A percentile compares a stretch with the other conserved stretches of the same genome.
Evolutionary conservation across 2,113 vertebrate species (phyloP).

Genomic region (Hepsetus odoe): DNA sequence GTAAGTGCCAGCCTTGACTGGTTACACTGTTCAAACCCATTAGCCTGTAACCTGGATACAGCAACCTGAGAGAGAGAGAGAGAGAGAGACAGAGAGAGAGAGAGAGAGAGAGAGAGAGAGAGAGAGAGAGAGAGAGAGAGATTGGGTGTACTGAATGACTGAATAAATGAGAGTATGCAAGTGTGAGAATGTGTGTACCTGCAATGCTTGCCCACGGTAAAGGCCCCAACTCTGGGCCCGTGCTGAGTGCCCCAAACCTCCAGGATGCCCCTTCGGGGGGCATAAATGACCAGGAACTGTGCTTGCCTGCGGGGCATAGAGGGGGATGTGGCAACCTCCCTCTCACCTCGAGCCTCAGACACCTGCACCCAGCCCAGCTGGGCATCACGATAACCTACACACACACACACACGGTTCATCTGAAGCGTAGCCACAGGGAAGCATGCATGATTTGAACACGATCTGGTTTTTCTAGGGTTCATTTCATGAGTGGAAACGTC

Average conservation of each 20-base stretch:
- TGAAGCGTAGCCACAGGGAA: not conserved
- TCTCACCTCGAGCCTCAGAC: constrained; percentile 85
- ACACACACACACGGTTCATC: not conserved
- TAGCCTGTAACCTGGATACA: constrained; percentile 95
- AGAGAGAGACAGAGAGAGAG: not conserved
- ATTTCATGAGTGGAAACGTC: too few relatives aligned
- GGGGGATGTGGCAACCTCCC: constrained; percentile 80
- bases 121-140: not conserved
- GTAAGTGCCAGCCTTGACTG: constrained; percentile 94
- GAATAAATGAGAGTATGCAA: not conserved
- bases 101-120: not conserved
- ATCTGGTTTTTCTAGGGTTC: too few relatives aligned
- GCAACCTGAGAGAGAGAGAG: constrained; percentile 74
- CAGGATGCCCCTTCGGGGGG: constrained; percentile 91
- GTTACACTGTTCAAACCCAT: constrained; percentile 98
- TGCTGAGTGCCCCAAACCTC: constrained; percentile 97
- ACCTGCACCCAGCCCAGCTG: constrained; percentile 94
- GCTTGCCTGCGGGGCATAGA: constrained; percentile 81
- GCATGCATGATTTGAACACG: too few relatives aligned
- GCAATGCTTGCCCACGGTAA: constrained; percentile 96
- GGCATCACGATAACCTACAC: constrained; percentile 91
- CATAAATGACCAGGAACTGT: constrained; percentile 94
- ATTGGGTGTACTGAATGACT: not conserved
- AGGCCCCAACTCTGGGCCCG: constrained; percentile 93
- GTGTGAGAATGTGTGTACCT: constrained; percentile 74